phyloP scores from a whole-genome alignment of 2,113 vertebrate species.

The Mastomys natalensis region DNA sequence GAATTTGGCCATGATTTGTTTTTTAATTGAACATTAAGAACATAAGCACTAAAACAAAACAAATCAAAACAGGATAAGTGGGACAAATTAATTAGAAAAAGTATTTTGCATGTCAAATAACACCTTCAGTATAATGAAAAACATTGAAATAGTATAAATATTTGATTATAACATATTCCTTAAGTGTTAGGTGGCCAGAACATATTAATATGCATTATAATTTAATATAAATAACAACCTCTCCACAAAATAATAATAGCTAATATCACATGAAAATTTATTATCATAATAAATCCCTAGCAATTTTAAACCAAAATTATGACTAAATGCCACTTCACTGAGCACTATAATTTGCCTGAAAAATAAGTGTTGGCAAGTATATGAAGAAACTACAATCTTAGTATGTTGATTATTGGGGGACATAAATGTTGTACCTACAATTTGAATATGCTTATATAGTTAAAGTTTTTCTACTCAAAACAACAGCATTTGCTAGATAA shows the following conservation, averaged over 20 bases:
- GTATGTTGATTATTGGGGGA: not conserved
- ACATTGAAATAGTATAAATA: not conserved
- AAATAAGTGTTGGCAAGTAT: not conserved
- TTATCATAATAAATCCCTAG: not conserved
- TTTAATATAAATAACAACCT: not conserved
- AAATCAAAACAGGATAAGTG: not conserved
- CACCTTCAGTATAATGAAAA: not conserved
- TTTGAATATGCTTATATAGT: not conserved
- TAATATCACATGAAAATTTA: not conserved
- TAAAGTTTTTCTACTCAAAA: not conserved
- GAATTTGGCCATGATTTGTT: not conserved
- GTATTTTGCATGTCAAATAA: not conserved
- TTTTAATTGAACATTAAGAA: not conserved
- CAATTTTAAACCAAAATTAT: not conserved
- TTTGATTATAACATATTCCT: not conserved
- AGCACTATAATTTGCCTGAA: not conserved
- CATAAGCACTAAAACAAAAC: not conserved
- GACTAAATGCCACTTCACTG: not conserved
- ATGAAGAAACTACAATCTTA: not conserved
- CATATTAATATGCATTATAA: not conserved
- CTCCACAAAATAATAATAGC: not conserved
- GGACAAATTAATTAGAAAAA: not conserved
- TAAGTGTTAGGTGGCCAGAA: not conserved
- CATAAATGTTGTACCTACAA: no score
- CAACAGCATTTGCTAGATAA: not conserved